phyloP scores from a whole-genome alignment of 2,113 vertebrate species.

The Pavo muticus region DNA sequence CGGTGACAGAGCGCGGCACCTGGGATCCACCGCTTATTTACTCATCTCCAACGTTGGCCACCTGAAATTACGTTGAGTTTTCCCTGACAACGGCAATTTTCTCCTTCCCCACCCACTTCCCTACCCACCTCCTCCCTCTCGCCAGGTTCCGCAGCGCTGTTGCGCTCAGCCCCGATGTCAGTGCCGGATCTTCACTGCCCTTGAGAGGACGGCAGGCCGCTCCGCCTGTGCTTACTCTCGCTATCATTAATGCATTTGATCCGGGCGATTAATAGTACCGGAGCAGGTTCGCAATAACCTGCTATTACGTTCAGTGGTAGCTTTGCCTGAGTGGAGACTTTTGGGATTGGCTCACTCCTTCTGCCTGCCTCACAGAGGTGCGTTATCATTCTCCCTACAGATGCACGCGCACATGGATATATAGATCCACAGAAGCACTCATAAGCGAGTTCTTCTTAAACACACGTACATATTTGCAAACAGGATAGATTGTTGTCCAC shows the following conservation, averaged over 20 bases:
- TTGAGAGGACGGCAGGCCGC: not conserved
- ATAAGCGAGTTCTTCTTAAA: not conserved
- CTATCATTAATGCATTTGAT: slow-evolving; percentile 33
- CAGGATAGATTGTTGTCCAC: not conserved
- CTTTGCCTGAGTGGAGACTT: not conserved
- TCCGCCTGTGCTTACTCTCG: not conserved
- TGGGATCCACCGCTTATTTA: not conserved
- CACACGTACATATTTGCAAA: fast-evolving
- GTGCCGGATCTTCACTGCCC: not conserved
- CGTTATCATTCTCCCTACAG: not conserved
- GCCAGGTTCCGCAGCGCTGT: not conserved
- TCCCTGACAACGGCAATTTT: slow-evolving; percentile 51
- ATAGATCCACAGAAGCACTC: not conserved
- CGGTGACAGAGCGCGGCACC: not conserved
- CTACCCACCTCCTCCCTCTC: not conserved
- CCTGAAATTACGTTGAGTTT: slow-evolving; percentile 41
- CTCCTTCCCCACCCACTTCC: not conserved
- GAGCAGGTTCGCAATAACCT: slow-evolving; percentile 26
- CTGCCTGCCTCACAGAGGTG: not conserved
- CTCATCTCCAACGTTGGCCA: not conserved
- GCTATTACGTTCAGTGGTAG: not conserved
- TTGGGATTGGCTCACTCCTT: not conserved
- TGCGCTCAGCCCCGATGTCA: not conserved
- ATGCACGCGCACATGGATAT: not conserved
- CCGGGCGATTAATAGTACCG: slow-evolving; percentile 8